Percentiles rank a stretch among this genome's conserved stretches.
These are phyloP conservation scores for Catostylus mosaicus DNA, from an alignment of 30 jellyfish, hydroid and myxozoan genomes.

Conservation along the genomic window DNA sequence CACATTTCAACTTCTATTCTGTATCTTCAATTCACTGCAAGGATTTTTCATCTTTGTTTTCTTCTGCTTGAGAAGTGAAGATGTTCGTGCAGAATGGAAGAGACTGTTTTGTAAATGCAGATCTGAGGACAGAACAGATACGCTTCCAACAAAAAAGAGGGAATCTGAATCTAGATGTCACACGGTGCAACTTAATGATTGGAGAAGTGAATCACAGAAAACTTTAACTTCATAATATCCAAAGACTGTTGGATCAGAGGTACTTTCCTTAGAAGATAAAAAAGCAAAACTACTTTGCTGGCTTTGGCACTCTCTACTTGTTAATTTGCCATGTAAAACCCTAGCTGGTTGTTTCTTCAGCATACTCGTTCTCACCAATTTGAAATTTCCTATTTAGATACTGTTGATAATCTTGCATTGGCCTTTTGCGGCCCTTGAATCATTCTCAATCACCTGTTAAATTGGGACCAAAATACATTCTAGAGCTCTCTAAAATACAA, in stretches of 20 bases:
- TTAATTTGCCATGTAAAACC: too few species aligned
- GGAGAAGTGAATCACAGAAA: background rate
- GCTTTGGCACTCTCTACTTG: too few species aligned
- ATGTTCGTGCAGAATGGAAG: slow-evolving; percentile 48
- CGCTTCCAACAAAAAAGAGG: background rate
- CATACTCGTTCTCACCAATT: too few species aligned
- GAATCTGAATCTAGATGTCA: background rate
- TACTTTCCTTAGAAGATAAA: too few species aligned
- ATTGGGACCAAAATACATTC: too few species aligned
- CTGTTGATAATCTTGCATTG: too few species aligned
- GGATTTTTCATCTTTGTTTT: slow-evolving; percentile 64
- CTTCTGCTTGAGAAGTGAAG: slow-evolving; percentile 42
- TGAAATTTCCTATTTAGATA: too few species aligned
- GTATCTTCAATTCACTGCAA: slow-evolving; percentile 64
- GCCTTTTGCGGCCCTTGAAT: too few species aligned
- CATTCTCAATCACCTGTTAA: too few species aligned
- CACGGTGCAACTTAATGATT: slow-evolving; percentile 1
- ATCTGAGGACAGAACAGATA: background rate
- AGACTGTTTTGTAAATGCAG: background rate
- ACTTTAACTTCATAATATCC: background rate
- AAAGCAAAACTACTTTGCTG: too few species aligned
- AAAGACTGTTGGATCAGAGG: background rate
- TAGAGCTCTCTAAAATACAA: too few species aligned
- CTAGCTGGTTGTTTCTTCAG: too few species aligned
- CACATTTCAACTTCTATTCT: slow-evolving; percentile 43